phyloP scores from a whole-genome alignment of 2,797 vertebrate genomes.

The Molossus molossus region DNA sequence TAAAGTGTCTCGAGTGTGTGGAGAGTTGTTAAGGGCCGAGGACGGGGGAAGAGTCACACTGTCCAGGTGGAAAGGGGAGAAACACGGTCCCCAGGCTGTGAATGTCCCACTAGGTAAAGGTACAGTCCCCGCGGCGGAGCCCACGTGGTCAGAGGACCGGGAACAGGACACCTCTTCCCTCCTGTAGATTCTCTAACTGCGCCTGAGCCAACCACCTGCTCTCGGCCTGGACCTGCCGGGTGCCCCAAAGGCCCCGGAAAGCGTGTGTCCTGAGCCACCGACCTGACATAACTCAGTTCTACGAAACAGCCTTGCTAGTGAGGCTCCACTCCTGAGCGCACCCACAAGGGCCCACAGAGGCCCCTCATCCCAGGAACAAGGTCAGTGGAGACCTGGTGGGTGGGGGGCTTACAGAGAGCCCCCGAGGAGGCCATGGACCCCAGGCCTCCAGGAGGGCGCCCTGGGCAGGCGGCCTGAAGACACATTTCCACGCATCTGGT shows the following conservation, averaged over 20 bases:
- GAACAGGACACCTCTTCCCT: too few relatives aligned
- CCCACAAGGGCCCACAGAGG: too few relatives aligned
- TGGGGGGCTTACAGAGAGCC: too few relatives aligned
- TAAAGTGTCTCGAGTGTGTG: rapidly evolving
- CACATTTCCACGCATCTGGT: not conserved
- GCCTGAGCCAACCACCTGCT: not conserved
- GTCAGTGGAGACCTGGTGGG: too few relatives aligned
- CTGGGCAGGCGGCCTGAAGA: rapidly evolving
- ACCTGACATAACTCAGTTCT: not conserved
- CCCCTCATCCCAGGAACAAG: too few relatives aligned
- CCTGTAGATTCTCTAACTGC: not conserved
- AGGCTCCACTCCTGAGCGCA: rapidly evolving
- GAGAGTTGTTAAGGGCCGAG: not conserved
- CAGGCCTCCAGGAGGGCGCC: rapidly evolving
- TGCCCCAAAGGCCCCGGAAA: not conserved
- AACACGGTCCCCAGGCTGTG: rapidly evolving
- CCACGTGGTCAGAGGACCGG: not conserved
- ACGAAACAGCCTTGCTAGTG: not conserved
- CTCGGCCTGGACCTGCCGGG: rapidly evolving
- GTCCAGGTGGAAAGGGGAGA: not conserved
- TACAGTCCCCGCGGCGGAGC: too few relatives aligned
- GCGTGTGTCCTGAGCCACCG: not conserved
- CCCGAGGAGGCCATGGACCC: not conserved
- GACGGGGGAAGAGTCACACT: not conserved
- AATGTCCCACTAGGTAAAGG: not conserved